Percentiles rank a stretch among this genome's conserved stretches.
These are phyloP conservation scores for Gerosis bhagava DNA, from an alignment of 2,888 invertebrate genomes.

Conservation along the genomic window DNA sequence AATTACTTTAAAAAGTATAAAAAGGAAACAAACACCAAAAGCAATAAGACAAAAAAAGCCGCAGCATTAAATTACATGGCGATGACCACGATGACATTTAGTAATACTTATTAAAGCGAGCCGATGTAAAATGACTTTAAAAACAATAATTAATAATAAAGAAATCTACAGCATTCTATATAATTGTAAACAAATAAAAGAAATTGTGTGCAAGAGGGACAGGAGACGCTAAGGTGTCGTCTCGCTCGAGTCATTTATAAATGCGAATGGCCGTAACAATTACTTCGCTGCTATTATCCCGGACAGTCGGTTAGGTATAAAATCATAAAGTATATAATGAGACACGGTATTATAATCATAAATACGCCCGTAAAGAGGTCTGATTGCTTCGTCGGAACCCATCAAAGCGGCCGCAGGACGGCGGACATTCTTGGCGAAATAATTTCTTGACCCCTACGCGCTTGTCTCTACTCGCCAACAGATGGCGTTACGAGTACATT, in stretches of 20 bases:
- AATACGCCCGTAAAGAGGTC: slow-evolving; percentile 78
- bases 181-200: slow-evolving; percentile 31
- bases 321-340: slow-evolving; percentile 79
- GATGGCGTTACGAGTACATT: slow-evolving; percentile 76
- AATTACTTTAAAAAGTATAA: no score
- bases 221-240: slow-evolving; percentile 34
- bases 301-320: slow-evolving; percentile 67
- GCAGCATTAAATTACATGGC: slow-evolving; percentile 21
- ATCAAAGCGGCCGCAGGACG: slow-evolving; percentile 75
- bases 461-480: slow-evolving; percentile 64
- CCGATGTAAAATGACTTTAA: slow-evolving; percentile 20
- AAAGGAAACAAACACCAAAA: slow-evolving; percentile 6
- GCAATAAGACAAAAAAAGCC: slow-evolving; percentile 18
- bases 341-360: slow-evolving; percentile 80
- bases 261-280: slow-evolving; percentile 61
- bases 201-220: slow-evolving; percentile 30
- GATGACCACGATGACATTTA: slow-evolving; percentile 27
- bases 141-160: slow-evolving; percentile 31
- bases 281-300: slow-evolving; percentile 66
- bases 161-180: slow-evolving; percentile 21
- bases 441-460: slow-evolving; percentile 67
- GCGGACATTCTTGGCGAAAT: slow-evolving; percentile 66
- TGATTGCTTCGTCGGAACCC: slow-evolving; percentile 80
- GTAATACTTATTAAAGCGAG: slow-evolving; percentile 18
- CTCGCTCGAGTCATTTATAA: slow-evolving; percentile 50